Evolutionary conservation across 2,888 invertebrate species (phyloP), one percentile per base, ranked within the genome.

Genomic region (Euclidia mi): DNA sequence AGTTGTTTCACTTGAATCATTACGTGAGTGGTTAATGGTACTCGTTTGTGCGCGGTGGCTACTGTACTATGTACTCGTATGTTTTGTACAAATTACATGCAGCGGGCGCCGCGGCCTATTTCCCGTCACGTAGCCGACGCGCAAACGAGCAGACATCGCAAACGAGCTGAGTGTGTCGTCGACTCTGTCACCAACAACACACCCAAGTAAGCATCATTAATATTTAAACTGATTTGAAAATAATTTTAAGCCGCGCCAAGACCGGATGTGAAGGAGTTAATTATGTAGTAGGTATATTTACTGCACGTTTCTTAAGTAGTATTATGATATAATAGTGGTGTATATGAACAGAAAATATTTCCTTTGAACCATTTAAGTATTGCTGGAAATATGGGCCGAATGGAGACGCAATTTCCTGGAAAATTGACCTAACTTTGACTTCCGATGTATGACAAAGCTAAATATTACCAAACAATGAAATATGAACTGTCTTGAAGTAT

Each of bases 81-180:
- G 66, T 71, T 61, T 64, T 57, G 77, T 76, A 71, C 64, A 69
- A 66, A 65, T 68, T 68, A 61, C 63, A 62, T 68, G 67, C 64
- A 57, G 75, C 67, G 71, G 65, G 69, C 58, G 75, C 64, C 70
- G 70, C 71, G 81, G 83, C 85, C 83, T 83, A 82, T 83, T 87
- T 85, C 81, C 77, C 73, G 85, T 85, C 87, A 87, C 87, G 85
- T 87, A 81, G 78, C 51, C 56, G 64, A 77, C 75, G 75, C 79
- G 72, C 85, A 83, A 85, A 87, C 85, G 84, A 84, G 75, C 57
- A 59, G 79, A 71, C 72, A 72, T 73, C 76, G 64, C 80, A 81
- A 81, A 84, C 80, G 84, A 83, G 79, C 76, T 75, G 71, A 70
- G 57, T 66, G 51, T 56, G 69, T 59, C 63, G 64, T 34, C 46